Conservation (phyloP, 2,113 vertebrate genomes). For the Suricata suricatta region DNA sequence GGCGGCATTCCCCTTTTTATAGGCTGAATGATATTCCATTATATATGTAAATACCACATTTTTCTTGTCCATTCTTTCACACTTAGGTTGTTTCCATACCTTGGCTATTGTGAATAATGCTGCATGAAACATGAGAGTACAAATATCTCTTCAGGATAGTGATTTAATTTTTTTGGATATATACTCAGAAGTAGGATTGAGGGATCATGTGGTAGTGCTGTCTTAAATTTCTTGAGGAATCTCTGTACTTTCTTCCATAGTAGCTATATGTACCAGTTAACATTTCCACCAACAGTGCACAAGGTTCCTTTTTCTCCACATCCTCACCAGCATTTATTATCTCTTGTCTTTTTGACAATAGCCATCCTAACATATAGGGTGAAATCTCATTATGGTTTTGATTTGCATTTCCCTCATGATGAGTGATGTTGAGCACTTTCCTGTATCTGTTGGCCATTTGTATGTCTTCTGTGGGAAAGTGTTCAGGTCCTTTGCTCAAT, state of each 20-base stretch:
- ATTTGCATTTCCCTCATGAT: not conserved
- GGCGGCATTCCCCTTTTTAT: not conserved
- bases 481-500: not conserved
- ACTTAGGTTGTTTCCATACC: not conserved
- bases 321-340: not conserved
- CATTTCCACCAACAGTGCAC: not conserved
- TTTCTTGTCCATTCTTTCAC: not conserved
- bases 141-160: not conserved
- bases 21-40: not conserved
- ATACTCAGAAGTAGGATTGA: not conserved
- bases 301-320: not conserved
- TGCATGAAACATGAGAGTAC: not conserved
- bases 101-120: not conserved
- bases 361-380: not conserved
- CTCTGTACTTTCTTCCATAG: not conserved
- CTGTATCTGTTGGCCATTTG: not conserved
- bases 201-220: not conserved
- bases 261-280: not conserved
- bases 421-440: not conserved
- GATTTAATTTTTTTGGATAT: not conserved
- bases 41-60: not conserved
- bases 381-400: not conserved
- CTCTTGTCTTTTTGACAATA: not conserved
- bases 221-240: not conserved
- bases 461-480: not conserved